Percentiles rank a stretch among this genome's conserved stretches.
These are phyloP conservation scores for Pharmacophagus antenor DNA, from an alignment of 2,888 invertebrate genomes.

Conservation along the genomic window DNA sequence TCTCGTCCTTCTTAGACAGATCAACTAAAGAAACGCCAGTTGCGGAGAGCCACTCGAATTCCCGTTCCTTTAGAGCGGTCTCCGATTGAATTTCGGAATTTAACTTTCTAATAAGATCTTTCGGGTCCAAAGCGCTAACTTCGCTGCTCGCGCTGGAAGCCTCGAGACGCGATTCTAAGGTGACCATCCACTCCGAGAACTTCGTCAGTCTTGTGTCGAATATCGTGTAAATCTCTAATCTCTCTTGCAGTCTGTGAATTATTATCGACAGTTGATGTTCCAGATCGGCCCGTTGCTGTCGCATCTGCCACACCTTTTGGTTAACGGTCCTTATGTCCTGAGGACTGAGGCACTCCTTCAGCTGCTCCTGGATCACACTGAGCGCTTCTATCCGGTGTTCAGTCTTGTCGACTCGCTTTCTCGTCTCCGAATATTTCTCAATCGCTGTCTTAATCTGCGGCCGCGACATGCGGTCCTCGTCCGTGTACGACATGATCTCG, in stretches of 20 bases:
- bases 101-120: constrained; percentile 85
- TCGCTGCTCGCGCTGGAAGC: constrained; percentile 76
- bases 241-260: constrained; percentile 87
- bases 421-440: constrained; percentile 82
- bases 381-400: constrained; percentile 85
- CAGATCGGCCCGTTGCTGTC: constrained; percentile 90
- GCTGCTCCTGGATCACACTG: constrained; percentile 88
- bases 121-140: constrained; percentile 83
- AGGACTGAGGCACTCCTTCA: constrained; percentile 92
- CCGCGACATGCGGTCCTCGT: constrained; percentile 80
- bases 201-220: constrained; percentile 85
- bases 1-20: constrained; percentile 83
- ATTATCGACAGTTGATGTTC: constrained; percentile 88
- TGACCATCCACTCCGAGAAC: constrained; percentile 86
- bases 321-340: constrained; percentile 90
- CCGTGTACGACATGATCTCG: constrained; percentile 79
- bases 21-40: constrained; percentile 84
- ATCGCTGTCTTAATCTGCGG: constrained; percentile 84
- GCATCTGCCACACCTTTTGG: constrained; percentile 88
- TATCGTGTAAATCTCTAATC: constrained; percentile 84
- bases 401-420: constrained; percentile 79
- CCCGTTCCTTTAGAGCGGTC: constrained; percentile 87
- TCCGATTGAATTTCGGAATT: constrained; percentile 89
- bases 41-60: constrained; percentile 87
- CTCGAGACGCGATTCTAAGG: constrained; percentile 84